Evolutionary conservation across 2,113 vertebrate genomes (phyloP), one percentile per base, ranked within the genome.

Genomic region (Neopipo cinnamomea): DNA sequence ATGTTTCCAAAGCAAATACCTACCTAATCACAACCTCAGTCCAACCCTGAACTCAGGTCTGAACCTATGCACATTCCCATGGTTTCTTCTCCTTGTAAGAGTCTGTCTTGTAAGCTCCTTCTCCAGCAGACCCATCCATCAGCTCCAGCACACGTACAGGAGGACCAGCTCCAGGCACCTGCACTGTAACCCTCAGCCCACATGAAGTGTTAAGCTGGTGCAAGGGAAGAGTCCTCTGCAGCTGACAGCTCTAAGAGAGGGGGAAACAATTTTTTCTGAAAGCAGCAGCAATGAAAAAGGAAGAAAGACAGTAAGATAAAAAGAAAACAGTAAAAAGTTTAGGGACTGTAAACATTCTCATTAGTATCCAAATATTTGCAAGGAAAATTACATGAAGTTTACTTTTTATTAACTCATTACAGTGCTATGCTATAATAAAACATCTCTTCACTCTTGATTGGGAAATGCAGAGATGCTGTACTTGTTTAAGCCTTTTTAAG

Each of bases 161-260:
- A 77, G 65, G 30, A 37, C 18, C 33, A 71, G 24, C 15, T 55
- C 13, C 56, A 63, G 16, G 22, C 8, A 74, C 46, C 31, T 37
- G 9, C 37, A 66, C 8, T 53, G 14, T 17, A 73, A 80, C 13
- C 11, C 53, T 42, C 3, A 42, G 19, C 41, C 31, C 42, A 49
- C 28, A 74, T 0, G 1, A 59, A 65, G 39, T 1, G 3, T 76
- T n/a, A 61, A 49, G 14, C 0, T 59, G 67, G 42, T 44, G n/a
- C 14, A 33, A 6, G 16, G 46, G 39, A 58, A 61, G 22, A 72
- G 22, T 79, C 28, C n/a, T 80, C 58, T 14, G 30, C 6, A 83
- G 46, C 15, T 66, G 37, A 65, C 31, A 53, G 6, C 23, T 70
- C 6, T 2, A 47, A 88, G 12, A n/a, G 22, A 81, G 25, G 2